Evolutionary conservation across 1,140 invertebrate species (phyloP), one percentile per base, ranked within the genome.

Genomic region (Hypsibius dujardini): DNA sequence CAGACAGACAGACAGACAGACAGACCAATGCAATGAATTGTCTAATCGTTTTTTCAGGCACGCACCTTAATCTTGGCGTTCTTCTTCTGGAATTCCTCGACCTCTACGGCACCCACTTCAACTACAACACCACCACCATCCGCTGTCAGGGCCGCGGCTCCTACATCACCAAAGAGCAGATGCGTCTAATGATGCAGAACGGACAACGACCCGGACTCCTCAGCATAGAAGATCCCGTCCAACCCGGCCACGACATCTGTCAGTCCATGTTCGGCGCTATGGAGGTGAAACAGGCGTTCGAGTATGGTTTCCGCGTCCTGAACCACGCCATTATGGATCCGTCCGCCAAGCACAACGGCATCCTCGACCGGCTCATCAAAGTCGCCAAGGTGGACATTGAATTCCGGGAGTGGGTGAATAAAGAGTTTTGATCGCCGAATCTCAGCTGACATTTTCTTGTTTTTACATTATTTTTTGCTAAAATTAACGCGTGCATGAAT

Each of bases 21-120:
- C n/a, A n/a, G n/a, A n/a, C n/a, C n/a, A n/a, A n/a, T n/a, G n/a
- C n/a, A n/a, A n/a, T n/a, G n/a, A 56, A 56, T n/a, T 56, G 50
- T 56, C 7, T n/a, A 7, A n/a, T 56, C 50, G 50, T 56, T 56
- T 56, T 7, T n/a, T 7, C 75, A 40, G 73, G 85, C 72, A 79
- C 83, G 15, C 82, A 82, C 71, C 83, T 84, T 62, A 97, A 98
- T 83, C 82, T 98, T 47, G 95, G 93, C 72, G 90, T 95, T 71
- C 82, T 98, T 73, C 83, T 98, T 72, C 89, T 98, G 72, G 92
- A 97, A 83, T 98, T 98, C 84, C 91, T 97, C 79, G 94, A 98
- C 81, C 81, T 98, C 46, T 98, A 97, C 80, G 95, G 95, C 45
- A 83, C 89, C 72, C 89, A 93, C 78, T 98, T 98, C 80, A 97